A percentile compares a stretch with the other conserved stretches of the same genome.
Evolutionary conservation across 1,140 invertebrate genomes (phyloP).

Genomic region (Oncopeltus fasciatus): DNA sequence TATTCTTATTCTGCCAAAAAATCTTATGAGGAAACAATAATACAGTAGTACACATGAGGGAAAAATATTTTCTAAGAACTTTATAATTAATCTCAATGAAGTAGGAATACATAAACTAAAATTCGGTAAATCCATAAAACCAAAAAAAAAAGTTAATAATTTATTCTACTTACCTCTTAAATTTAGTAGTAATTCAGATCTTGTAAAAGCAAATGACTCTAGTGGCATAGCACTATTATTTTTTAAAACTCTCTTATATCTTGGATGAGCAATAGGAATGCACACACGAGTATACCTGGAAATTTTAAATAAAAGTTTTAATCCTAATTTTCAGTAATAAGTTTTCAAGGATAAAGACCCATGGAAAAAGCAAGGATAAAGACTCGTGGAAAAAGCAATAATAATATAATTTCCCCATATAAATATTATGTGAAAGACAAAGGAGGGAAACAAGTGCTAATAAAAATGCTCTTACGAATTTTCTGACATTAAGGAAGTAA

Average conservation of each 20-base stretch:
- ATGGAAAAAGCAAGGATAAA: too few species aligned
- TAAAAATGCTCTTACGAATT: constrained; percentile 9
- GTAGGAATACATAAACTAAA: not conserved
- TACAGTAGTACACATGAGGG: too few species aligned
- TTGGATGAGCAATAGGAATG: constrained; percentile 44
- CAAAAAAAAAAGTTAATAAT: not conserved
- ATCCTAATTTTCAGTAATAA: too few species aligned
- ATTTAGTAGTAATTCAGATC: constrained; percentile 46
- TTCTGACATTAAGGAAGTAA: constrained; percentile 9
- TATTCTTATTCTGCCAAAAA: too few species aligned
- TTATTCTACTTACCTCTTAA: constrained; percentile 36
- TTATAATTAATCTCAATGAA: not conserved
- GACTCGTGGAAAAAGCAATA: too few species aligned
- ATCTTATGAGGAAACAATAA: too few species aligned
- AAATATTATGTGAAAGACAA: not conserved
- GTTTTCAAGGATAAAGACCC: too few species aligned
- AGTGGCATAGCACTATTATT: constrained; percentile 34
- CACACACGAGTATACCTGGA: constrained; percentile 48
- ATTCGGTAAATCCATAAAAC: not conserved
- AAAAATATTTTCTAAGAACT: not conserved
- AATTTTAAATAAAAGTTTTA: constrained; percentile 18
- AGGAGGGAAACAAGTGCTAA: not conserved
- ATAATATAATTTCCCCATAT: not conserved
- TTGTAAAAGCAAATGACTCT: constrained; percentile 40
- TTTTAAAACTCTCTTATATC: constrained; percentile 44